These are phyloP conservation scores for Prionace glauca DNA, from an alignment of 2,797 vertebrate genomes.

Conservation along the genomic window DNA sequence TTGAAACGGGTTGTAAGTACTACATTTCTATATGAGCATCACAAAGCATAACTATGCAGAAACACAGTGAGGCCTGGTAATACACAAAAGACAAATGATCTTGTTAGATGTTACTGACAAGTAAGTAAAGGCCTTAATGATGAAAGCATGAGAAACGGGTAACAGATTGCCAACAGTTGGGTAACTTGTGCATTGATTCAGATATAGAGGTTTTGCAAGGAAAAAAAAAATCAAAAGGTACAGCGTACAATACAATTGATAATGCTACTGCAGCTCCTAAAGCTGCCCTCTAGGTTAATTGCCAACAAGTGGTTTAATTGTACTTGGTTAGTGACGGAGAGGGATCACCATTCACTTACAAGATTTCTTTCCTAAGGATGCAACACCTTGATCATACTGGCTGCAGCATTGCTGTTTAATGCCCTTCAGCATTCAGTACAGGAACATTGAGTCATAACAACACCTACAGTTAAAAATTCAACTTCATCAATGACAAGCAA, in stretches of 20 bases:
- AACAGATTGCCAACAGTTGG: conserved; percentile 54
- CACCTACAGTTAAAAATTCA: not conserved
- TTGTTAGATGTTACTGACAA: conserved; percentile 55
- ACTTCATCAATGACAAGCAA: not conserved
- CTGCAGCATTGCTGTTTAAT: not conserved
- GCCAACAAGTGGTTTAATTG: conserved; percentile 48
- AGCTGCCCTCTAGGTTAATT: conserved; percentile 49
- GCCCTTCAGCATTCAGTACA: not conserved
- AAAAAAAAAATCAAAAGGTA: conserved; percentile 49
- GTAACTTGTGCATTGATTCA: conserved; percentile 69
- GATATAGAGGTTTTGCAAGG: conserved; percentile 48
- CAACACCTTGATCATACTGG: not conserved
- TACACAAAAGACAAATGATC: conserved; percentile 52
- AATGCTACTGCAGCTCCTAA: conserved; percentile 46
- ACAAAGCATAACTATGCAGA: conserved; percentile 46
- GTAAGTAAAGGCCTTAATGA: conserved; percentile 52
- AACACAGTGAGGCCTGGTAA: conserved; percentile 63
- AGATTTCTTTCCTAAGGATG: not conserved
- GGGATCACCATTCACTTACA: conserved; percentile 10
- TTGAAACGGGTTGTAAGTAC: conserved; percentile 41
- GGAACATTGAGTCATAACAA: not conserved
- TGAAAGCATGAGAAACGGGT: conserved; percentile 57
- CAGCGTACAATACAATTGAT: conserved; percentile 45
- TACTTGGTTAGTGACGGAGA: conserved; percentile 51
- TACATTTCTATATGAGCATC: not conserved